These are phyloP conservation scores for Clitarchus hookeri DNA, from an alignment of 2,888 invertebrate genomes.

Conservation along the genomic window DNA sequence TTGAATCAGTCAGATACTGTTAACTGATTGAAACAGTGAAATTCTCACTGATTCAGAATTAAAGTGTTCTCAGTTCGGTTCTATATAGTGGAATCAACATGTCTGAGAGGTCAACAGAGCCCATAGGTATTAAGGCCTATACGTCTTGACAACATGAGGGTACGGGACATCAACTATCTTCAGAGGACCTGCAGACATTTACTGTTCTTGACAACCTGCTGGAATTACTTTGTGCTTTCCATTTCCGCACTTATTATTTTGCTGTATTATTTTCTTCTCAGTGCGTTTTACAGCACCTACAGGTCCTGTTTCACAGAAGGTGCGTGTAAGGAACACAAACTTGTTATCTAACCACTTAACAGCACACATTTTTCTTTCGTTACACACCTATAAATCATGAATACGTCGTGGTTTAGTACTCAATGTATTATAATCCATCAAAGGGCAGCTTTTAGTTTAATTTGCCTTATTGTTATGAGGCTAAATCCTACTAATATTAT, in stretches of 20 bases:
- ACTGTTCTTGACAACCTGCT: neutral
- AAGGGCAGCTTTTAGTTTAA: neutral
- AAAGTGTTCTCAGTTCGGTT: neutral
- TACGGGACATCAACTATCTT: neutral
- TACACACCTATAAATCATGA: neutral
- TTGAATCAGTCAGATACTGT: no score
- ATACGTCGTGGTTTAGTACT: neutral
- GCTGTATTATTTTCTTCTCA: neutral
- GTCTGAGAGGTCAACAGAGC: neutral
- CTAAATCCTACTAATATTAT: no score
- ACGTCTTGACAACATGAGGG: neutral
- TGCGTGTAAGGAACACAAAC: neutral
- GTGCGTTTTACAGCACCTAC: neutral
- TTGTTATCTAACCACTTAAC: conserved; percentile 1
- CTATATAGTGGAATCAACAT: neutral
- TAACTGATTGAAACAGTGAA: no score
- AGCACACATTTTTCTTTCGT: neutral
- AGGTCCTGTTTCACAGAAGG: neutral
- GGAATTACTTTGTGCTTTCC: neutral
- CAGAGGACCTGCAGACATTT: neutral
- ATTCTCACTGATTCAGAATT: no score
- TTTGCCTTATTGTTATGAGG: neutral
- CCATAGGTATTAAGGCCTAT: neutral
- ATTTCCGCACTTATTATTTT: neutral
- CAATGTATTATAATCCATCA: neutral